These are phyloP conservation scores for Scopus umbretta DNA, from an alignment of 2,113 vertebrate species.

Conservation along the genomic window DNA sequence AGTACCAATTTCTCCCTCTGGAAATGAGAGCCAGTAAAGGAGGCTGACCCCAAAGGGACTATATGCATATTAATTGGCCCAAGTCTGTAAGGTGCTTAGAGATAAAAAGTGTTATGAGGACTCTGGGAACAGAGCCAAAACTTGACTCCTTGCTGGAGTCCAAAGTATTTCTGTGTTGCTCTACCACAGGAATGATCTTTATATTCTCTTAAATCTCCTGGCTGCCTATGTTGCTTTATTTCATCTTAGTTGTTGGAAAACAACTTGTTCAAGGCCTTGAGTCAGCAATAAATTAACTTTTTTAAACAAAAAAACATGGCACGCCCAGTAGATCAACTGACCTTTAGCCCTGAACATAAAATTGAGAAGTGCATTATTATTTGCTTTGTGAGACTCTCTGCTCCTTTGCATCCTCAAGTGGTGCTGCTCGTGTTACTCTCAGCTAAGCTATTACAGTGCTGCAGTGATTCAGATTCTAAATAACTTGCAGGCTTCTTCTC, in stretches of 20 bases:
- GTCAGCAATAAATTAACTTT: constrained; percentile 24
- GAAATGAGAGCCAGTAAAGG: not conserved
- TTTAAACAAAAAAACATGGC: not conserved
- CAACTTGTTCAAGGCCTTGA: not conserved
- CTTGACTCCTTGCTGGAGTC: not conserved
- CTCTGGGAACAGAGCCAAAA: not conserved
- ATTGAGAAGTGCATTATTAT: not conserved
- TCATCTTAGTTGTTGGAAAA: constrained; percentile 23
- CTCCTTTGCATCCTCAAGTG: not conserved
- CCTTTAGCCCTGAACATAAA: not conserved
- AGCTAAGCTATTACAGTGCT: not conserved
- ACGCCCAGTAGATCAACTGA: constrained; percentile 13
- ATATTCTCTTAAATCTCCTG: not conserved
- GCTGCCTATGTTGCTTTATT: not conserved
- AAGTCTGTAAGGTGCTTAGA: not conserved
- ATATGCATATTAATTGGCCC: not conserved
- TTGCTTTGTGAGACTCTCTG: not conserved
- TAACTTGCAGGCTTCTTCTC: constrained; percentile 5
- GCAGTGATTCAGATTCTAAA: not conserved
- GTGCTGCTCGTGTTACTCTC: not conserved
- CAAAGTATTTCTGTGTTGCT: not conserved
- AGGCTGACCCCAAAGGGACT: not conserved
- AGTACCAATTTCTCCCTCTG: not conserved
- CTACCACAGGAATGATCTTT: not conserved
- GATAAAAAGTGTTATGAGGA: not conserved